phyloP scores from a whole-genome alignment of 2,797 vertebrate genomes.

The Sebastes elongatus region DNA sequence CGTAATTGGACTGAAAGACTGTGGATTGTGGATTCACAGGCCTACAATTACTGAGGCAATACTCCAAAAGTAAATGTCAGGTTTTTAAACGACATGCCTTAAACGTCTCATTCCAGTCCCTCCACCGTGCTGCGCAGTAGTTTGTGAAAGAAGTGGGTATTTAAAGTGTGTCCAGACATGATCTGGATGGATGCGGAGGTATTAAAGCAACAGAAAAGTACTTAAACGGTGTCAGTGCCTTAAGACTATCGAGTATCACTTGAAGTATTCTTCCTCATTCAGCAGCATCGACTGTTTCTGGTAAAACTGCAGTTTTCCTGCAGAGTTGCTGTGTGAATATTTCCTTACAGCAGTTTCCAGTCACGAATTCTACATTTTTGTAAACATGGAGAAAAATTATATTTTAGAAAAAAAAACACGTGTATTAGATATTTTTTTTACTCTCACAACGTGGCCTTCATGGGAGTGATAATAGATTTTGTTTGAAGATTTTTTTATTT shows the following conservation, averaged over 20 bases:
- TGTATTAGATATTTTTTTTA: conserved; percentile 53
- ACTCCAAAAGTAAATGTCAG: conserved; percentile 43
- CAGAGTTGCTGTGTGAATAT: conserved; percentile 33
- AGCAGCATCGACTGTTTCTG: conserved; percentile 37
- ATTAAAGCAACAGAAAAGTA: conserved; percentile 76
- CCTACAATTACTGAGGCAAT: conserved; percentile 1
- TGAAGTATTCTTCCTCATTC: conserved; percentile 54
- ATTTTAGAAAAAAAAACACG: conserved; percentile 61
- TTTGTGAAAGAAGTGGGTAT: conserved; percentile 24
- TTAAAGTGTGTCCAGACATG: conserved; percentile 24
- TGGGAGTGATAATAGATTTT: conserved; percentile 41
- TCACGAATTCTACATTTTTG: conserved; percentile 43
- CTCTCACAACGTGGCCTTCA: conserved; percentile 66
- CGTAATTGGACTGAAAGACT: conserved; percentile 3
- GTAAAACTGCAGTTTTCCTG: conserved; percentile 14
- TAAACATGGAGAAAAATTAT: conserved; percentile 47
- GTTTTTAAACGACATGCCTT: conserved; percentile 52
- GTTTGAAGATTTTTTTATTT: conserved; percentile 14
- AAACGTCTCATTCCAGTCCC: conserved; percentile 30
- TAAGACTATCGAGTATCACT: conserved; percentile 68
- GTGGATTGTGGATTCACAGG: conserved; percentile 30
- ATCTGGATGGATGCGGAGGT: neutral
- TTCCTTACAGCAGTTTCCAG: conserved; percentile 29
- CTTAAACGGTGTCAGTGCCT: conserved; percentile 83
- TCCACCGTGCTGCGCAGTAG: neutral